Percentiles rank a stretch among this genome's conserved stretches.
Evolutionary conservation across 2,797 vertebrate genomes (phyloP).

Genomic region (Tauraco hartlaubi): DNA sequence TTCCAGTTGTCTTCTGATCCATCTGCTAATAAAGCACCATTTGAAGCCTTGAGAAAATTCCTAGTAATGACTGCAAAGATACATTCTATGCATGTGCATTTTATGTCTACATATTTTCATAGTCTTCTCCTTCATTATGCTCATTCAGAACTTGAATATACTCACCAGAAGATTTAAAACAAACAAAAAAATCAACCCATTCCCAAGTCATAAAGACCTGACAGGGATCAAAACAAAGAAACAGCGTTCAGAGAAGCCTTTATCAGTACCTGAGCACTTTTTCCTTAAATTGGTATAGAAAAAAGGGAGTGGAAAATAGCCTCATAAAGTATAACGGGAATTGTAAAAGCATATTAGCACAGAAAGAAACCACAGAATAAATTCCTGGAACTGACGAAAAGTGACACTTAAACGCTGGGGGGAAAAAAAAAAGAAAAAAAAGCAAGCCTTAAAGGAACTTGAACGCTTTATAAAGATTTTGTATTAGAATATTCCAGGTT

Average conservation of each 20-base stretch:
- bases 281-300: background rate
- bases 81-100: background rate
- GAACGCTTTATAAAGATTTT: background rate
- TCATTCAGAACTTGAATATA: background rate
- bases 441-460: background rate
- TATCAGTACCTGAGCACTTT: background rate
- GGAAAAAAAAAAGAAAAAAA: background rate
- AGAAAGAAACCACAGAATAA: background rate
- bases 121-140: background rate
- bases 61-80: background rate
- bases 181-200: background rate
- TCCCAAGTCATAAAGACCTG: background rate
- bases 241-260: background rate
- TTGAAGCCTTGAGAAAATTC: background rate
- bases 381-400: background rate
- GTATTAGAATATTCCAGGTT: background rate
- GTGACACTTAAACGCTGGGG: background rate
- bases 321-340: background rate
- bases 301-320: background rate
- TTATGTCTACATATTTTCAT: background rate
- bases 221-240: background rate
- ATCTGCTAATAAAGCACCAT: background rate
- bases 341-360: background rate
- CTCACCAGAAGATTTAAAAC: background rate
- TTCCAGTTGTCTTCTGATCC: background rate